phyloP scores from a whole-genome alignment of 2,797 vertebrate genomes.

The Alfaro cultratus region DNA sequence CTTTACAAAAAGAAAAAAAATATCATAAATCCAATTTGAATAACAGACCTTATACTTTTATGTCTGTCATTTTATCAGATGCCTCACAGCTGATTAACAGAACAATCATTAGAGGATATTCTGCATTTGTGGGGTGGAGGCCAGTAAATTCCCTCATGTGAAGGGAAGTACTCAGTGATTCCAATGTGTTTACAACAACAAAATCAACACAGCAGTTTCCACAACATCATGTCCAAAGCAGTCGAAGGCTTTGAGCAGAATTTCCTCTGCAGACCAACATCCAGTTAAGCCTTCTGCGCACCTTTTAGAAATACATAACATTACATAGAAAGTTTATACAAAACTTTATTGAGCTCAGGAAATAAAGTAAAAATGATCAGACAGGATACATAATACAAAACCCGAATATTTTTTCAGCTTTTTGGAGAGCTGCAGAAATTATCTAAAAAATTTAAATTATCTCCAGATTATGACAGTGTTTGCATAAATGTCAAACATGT shows the following conservation, averaged over 20 bases:
- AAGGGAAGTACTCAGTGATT: not conserved
- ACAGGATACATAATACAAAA: not conserved
- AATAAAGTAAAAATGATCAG: not conserved
- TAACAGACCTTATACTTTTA: not conserved
- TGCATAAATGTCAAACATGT: not conserved
- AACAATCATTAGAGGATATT: constrained; percentile 15
- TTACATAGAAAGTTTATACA: not conserved
- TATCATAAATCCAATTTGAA: not conserved
- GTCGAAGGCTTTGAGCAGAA: not conserved
- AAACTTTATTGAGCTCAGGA: not conserved
- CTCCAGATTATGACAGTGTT: not conserved
- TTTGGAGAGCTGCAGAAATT: not conserved
- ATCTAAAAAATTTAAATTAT: not conserved
- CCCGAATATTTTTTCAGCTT: not conserved
- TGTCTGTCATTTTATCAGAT: not conserved
- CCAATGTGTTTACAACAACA: not conserved
- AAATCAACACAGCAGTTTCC: not conserved
- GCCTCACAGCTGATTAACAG: not conserved
- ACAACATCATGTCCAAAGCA: not conserved
- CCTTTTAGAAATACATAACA: not conserved
- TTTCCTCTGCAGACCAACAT: not conserved
- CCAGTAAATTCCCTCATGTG: constrained; percentile 33
- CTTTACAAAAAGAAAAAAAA: not conserved
- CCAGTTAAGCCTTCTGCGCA: not conserved
- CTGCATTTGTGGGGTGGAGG: constrained; percentile 14